These are phyloP conservation scores for Euschistus heros DNA, from an alignment of 1,140 invertebrate genomes.

Conservation along the genomic window DNA sequence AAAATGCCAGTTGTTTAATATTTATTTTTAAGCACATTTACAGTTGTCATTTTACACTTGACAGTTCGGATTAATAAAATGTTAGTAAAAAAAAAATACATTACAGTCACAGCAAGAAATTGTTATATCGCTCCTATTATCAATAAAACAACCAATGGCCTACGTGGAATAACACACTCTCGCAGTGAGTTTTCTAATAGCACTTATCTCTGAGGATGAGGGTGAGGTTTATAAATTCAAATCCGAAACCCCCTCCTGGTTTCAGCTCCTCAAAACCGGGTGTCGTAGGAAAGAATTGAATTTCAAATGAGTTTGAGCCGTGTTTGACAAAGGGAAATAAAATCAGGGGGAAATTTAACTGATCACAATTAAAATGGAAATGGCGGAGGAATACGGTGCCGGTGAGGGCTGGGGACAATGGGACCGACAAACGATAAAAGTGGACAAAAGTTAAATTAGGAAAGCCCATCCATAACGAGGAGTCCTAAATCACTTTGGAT, in stretches of 20 bases:
- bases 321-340: slow-evolving; percentile 26
- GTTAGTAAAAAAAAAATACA: too few relatives aligned
- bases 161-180: slow-evolving; percentile 19
- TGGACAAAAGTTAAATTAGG: slow-evolving; percentile 22
- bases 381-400: not conserved
- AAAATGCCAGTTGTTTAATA: too few relatives aligned
- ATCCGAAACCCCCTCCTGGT: slow-evolving; percentile 4
- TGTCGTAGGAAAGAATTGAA: slow-evolving; percentile 24
- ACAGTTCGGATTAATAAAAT: too few relatives aligned
- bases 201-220: slow-evolving; percentile 11
- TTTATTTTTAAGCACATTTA: too few relatives aligned
- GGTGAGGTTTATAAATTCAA: slow-evolving; percentile 23
- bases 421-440: not conserved
- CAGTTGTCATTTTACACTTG: too few relatives aligned
- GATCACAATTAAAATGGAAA: slow-evolving; percentile 24
- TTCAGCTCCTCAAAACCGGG: not conserved
- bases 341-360: slow-evolving; percentile 19
- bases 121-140: too few relatives aligned
- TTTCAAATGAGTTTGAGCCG: slow-evolving; percentile 24
- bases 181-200: slow-evolving; percentile 22
- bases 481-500: too few relatives aligned
- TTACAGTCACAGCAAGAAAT: too few relatives aligned
- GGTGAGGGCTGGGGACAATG: slow-evolving; percentile 3
- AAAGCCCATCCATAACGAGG: slow-evolving; percentile 9
- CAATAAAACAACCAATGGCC: too few relatives aligned